These are phyloP conservation scores for Hirudinaria manillensis DNA, from an alignment of 2,888 invertebrate genomes.

Conservation along the genomic window DNA sequence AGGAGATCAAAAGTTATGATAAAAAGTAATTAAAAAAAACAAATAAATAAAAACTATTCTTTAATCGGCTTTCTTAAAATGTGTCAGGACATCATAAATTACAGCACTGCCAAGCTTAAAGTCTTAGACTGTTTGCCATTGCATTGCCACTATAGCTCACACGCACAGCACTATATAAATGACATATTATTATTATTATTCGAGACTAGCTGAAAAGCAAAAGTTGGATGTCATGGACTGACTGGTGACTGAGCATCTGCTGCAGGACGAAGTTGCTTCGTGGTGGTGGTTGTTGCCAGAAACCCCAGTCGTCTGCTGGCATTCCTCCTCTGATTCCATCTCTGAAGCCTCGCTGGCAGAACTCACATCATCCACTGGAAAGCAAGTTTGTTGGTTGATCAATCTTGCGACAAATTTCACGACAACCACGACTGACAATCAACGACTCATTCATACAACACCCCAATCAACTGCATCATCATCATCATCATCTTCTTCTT, in stretches of 20 bases:
- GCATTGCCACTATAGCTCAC: no score
- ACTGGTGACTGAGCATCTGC: conserved; percentile 71
- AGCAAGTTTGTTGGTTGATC: background rate
- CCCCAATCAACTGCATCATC: background rate
- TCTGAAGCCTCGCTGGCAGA: conserved; percentile 64
- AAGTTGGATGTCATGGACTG: no score
- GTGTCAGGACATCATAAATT: background rate
- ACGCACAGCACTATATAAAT: no score
- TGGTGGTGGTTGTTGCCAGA: conserved; percentile 11
- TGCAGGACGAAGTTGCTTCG: conserved; percentile 78
- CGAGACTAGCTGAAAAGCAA: no score
- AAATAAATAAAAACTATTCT: no score
- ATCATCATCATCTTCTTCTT: background rate
- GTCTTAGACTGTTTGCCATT: no score
- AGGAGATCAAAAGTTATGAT: no score
- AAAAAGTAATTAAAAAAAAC: no score
- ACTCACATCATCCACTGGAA: conserved; percentile 57
- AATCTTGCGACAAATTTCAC: background rate
- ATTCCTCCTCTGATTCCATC: conserved; percentile 71
- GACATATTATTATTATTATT: no score
- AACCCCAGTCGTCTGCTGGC: conserved; percentile 21
- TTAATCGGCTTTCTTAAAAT: background rate
- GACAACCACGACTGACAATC: background rate
- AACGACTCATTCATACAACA: background rate
- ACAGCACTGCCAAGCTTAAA: no score